Percentiles rank a stretch among this genome's conserved stretches.
Evolutionary conservation across 2,888 invertebrate genomes (phyloP).

Genomic region (Acrocyrtus sp.): DNA sequence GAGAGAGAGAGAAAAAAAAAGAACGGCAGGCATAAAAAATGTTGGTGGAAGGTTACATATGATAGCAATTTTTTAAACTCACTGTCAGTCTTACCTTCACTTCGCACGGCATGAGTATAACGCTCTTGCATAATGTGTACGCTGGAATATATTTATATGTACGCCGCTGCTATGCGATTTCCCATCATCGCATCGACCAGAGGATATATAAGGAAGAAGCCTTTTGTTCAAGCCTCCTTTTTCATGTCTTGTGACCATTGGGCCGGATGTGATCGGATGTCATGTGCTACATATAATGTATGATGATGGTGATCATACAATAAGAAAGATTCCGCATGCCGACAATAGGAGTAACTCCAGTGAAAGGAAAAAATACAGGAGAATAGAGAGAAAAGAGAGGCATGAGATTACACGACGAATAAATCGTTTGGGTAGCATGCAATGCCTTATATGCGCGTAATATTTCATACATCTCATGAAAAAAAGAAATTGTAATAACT

Average conservation of each 20-base stretch:
- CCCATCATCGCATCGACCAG: neutral
- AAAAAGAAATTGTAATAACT: conserved; percentile 50
- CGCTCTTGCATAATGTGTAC: neutral
- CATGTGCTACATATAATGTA: conserved; percentile 40
- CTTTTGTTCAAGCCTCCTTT: conserved; percentile 45
- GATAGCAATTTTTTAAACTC: conserved; percentile 33
- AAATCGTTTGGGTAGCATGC: conserved; percentile 51
- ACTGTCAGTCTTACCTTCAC: conserved; percentile 6
- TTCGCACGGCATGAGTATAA: neutral
- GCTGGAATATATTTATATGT: conserved; percentile 1
- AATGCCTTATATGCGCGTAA: conserved; percentile 42
- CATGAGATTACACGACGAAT: conserved; percentile 43
- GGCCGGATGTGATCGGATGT: conserved; percentile 54
- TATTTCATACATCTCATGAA: conserved; percentile 48
- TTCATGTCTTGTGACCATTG: conserved; percentile 52
- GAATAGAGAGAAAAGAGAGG: conserved; percentile 10
- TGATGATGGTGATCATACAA: conserved; percentile 42
- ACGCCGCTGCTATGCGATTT: neutral
- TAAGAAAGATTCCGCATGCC: conserved; percentile 47
- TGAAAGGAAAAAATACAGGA: conserved; percentile 23
- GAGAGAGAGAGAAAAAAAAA: neutral
- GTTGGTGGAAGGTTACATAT: conserved; percentile 42
- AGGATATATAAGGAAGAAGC: conserved; percentile 5
- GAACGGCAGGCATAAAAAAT: conserved; percentile 34
- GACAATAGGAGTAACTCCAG: conserved; percentile 35